phyloP scores from a whole-genome alignment of 2,113 vertebrate genomes.

The Ibidorhyncha struthersii region DNA sequence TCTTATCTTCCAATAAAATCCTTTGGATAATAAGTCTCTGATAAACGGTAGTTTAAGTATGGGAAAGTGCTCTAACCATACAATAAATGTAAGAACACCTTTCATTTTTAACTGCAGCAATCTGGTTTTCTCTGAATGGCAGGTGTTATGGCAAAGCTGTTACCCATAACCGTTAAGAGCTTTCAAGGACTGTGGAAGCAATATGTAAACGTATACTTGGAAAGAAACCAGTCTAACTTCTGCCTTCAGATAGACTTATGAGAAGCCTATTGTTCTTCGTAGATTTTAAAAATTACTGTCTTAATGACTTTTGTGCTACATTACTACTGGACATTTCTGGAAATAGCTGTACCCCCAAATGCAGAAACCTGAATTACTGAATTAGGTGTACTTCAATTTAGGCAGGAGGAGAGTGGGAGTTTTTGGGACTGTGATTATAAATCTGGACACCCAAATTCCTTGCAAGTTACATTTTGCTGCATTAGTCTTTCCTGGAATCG shows the following conservation, averaged over 20 bases:
- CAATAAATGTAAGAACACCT: slow-evolving; percentile 69
- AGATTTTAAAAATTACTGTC: background rate
- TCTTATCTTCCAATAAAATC: slow-evolving; percentile 35
- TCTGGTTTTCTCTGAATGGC: slow-evolving; percentile 55
- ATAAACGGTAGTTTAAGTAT: slow-evolving; percentile 33
- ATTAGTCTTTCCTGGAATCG: background rate
- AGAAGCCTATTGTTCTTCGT: background rate
- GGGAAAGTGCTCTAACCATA: slow-evolving; percentile 71
- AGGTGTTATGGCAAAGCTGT: slow-evolving; percentile 61
- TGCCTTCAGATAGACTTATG: background rate
- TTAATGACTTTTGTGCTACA: background rate
- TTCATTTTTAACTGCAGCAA: slow-evolving; percentile 63
- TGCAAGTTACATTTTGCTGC: background rate
- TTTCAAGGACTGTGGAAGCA: slow-evolving; percentile 52
- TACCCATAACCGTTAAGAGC: slow-evolving; percentile 29
- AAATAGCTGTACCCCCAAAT: background rate
- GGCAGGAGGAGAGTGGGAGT: background rate
- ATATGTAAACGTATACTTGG: slow-evolving; percentile 9
- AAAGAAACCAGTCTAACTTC: slow-evolving; percentile 15
- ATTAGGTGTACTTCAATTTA: background rate
- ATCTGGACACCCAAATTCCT: background rate
- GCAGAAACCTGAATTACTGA: background rate
- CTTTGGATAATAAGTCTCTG: background rate
- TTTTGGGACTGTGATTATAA: background rate
- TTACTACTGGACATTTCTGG: background rate